A percentile compares a stretch with the other conserved stretches of the same genome.
phyloP scores from a whole-genome alignment of 37 sponge, comb jelly and placozoan species.

The Ephydatia muelleri region DNA sequence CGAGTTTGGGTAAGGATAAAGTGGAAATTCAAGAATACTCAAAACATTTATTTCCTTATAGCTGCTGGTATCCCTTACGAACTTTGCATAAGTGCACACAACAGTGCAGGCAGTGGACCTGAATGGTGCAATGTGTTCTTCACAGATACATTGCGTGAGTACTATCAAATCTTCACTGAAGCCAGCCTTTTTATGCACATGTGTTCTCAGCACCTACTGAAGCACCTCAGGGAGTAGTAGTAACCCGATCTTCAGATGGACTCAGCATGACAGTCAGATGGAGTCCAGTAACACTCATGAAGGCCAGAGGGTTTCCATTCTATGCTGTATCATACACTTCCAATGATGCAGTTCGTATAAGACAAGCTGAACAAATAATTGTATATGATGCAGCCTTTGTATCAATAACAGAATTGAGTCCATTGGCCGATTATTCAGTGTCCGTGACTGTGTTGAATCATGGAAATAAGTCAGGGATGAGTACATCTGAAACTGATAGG shows the following conservation, averaged over 20 bases:
- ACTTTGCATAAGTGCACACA: neutral
- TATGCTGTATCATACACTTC: neutral
- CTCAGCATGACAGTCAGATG: neutral
- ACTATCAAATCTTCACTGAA: neutral
- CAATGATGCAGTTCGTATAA: neutral
- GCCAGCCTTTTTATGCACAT: neutral
- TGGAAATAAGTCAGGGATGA: neutral
- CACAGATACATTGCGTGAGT: neutral
- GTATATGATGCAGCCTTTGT: neutral
- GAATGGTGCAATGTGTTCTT: neutral
- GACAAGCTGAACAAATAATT: neutral
- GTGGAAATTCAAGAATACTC: too few relatives aligned
- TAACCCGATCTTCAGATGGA: neutral
- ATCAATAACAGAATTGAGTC: neutral
- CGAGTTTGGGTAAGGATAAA: neutral
- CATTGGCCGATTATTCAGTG: neutral
- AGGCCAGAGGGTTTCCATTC: neutral
- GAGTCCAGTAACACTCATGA: neutral
- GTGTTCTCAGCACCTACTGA: neutral
- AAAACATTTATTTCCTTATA: neutral
- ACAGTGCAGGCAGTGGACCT: neutral
- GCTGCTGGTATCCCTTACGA: neutral
- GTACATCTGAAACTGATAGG: neutral
- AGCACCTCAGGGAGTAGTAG: neutral
- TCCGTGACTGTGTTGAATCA: neutral